These are phyloP conservation scores for Cartodere bifasciata DNA, from an alignment of 2,888 invertebrate species.

Conservation along the genomic window DNA sequence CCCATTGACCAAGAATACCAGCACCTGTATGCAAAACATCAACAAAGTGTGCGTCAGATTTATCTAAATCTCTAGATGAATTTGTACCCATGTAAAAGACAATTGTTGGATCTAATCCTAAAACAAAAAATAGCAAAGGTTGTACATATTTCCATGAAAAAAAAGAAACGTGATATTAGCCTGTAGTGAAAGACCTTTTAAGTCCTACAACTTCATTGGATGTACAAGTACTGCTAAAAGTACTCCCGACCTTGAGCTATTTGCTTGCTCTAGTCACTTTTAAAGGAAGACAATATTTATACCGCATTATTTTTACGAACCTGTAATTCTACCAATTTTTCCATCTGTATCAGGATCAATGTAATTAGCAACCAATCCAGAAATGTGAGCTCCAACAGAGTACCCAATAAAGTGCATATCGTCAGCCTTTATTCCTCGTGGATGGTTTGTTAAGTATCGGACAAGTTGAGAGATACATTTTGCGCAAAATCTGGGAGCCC, in stretches of 20 bases:
- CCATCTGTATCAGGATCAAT: constrained; percentile 59
- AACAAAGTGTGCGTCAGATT: constrained; percentile 70
- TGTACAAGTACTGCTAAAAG: too few species aligned
- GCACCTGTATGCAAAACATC: constrained; percentile 78
- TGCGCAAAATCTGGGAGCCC: constrained; percentile 37
- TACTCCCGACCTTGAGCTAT: too few species aligned
- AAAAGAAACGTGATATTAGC: too few species aligned
- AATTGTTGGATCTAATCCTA: constrained; percentile 75
- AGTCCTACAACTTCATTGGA: too few species aligned
- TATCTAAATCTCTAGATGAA: constrained; percentile 65
- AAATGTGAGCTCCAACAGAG: constrained; percentile 78
- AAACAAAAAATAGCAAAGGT: too few species aligned
- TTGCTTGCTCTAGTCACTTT: too few species aligned
- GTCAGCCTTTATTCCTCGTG: constrained; percentile 61
- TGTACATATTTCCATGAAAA: too few species aligned
- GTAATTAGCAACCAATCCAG: constrained; percentile 71
- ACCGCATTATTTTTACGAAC: too few species aligned
- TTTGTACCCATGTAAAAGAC: constrained; percentile 76
- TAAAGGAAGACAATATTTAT: too few species aligned
- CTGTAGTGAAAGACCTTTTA: too few species aligned
- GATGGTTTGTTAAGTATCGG: constrained; percentile 65
- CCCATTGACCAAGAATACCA: constrained; percentile 81
- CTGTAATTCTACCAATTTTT: constrained; percentile 73
- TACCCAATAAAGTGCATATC: constrained; percentile 72
- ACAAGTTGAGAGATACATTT: constrained; percentile 72